These are phyloP conservation scores for Drosophila micromelanica DNA, from an alignment of 1,140 invertebrate genomes.

Conservation along the genomic window DNA sequence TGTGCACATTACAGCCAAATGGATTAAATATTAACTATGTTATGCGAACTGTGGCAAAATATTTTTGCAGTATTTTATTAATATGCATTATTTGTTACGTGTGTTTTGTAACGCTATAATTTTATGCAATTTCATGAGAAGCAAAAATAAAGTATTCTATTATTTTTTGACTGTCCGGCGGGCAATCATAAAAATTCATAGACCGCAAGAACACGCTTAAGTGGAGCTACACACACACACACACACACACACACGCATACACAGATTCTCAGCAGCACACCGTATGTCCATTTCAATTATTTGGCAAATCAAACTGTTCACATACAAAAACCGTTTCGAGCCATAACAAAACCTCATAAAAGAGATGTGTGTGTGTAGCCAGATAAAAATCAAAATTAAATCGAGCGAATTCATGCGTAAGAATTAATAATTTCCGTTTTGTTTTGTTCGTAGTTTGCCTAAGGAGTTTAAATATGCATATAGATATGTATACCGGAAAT, in stretches of 20 bases:
- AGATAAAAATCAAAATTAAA: constrained; percentile 77
- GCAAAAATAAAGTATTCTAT: constrained; percentile 61
- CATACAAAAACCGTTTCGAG: constrained; percentile 14
- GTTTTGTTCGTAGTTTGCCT: constrained; percentile 30
- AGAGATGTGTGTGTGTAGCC: constrained; percentile 28
- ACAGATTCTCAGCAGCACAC: not conserved
- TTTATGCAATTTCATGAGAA: constrained; percentile 40
- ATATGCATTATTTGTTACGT: constrained; percentile 23
- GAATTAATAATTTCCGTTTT: constrained; percentile 78
- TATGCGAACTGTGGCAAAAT: constrained; percentile 30
- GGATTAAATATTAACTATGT: constrained; percentile 66
- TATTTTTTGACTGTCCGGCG: constrained; percentile 41
- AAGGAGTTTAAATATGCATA: constrained; percentile 14
- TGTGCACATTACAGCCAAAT: constrained; percentile 68
- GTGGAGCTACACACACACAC: constrained; percentile 19
- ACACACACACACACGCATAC: not conserved
- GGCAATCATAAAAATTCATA: constrained; percentile 71
- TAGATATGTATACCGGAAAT: constrained; percentile 38
- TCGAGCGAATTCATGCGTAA: constrained; percentile 76
- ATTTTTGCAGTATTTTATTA: constrained; percentile 22
- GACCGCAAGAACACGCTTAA: constrained; percentile 58
- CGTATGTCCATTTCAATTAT: constrained; percentile 71
- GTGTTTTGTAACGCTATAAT: constrained; percentile 9
- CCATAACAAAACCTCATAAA: constrained; percentile 47
- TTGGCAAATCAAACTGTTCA: constrained; percentile 37